Evolutionary conservation across 2,888 invertebrate genomes (phyloP), one percentile per base, ranked within the genome.

Genomic region (Mongoloraphidia duomilia): DNA sequence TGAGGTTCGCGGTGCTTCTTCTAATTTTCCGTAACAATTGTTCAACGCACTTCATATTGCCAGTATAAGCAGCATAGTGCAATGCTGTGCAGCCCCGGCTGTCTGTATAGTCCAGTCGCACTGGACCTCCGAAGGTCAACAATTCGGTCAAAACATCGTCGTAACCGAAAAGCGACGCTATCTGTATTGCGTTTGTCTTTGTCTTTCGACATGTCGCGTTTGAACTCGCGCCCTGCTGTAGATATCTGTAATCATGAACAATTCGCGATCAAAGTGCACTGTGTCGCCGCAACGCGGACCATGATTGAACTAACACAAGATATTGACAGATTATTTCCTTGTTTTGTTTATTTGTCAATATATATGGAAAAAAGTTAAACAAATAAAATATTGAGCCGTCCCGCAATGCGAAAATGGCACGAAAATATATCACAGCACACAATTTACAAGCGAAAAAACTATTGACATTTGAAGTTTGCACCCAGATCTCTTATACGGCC

Each of bases 31-130:
- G 72, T 53, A 6, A 71, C 54, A 17, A 70, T 63, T 52, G 41
- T 3, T 71, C 70, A 50, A 73, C 63, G 50, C 72, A 72, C 41
- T 66, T 62, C 0, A 65, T 61, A 49, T 72, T 67, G 0, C 73
- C 74, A 10, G 66, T 66, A 61, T 67, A 73, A 0, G 72, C 71
- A 0, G 75, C 74, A 8, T 74, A 57, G 49, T 75, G 75, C 1
- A 74, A 57, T 0, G 74, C 72, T 0, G 71, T 71, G 17, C 73
- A 60, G 1, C 74, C 73, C 4, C 67, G 61, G 10, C 59, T 59
- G 56, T 75, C 74, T 35, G 65, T 63, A 37, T 69, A 60, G 35
- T 66, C 62, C 47, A 66, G 26, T 26, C 26, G 26, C 26, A 26
- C 66, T 52, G 70, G 69, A 0, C 71, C 74, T 4, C 72, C 72